A percentile compares a stretch with the other conserved stretches of the same genome.
Evolutionary conservation across 2,888 invertebrate genomes (phyloP).

Genomic region (Arrhopalites spinosus): DNA sequence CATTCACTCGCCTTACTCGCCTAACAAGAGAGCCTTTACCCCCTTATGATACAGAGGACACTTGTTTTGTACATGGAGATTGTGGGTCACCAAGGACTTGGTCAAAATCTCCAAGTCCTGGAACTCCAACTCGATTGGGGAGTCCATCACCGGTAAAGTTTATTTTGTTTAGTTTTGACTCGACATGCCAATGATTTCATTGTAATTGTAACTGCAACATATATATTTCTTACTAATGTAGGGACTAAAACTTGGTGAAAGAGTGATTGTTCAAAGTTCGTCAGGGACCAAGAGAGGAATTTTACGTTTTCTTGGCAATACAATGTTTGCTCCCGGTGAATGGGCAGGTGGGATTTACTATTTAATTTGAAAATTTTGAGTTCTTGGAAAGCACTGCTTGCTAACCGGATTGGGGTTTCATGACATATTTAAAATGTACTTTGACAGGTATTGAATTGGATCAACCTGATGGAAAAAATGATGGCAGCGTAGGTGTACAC

Average conservation of each 20-base stretch:
- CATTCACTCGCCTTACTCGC: constrained; percentile 85
- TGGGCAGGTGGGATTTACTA: not conserved
- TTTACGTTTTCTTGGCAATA: constrained; percentile 80
- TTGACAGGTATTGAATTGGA: constrained; percentile 92
- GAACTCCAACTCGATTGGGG: constrained; percentile 51
- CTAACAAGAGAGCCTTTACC: constrained; percentile 74
- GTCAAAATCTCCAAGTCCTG: constrained; percentile 47
- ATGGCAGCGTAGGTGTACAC: constrained; percentile 89
- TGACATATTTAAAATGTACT: too few relatives aligned
- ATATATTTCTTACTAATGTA: too few relatives aligned
- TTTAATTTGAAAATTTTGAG: too few relatives aligned
- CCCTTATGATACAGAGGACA: constrained; percentile 58
- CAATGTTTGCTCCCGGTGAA: constrained; percentile 74
- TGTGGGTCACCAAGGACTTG: constrained; percentile 53
- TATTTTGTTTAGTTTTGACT: too few relatives aligned
- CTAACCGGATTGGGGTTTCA: too few relatives aligned
- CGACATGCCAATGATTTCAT: too few relatives aligned
- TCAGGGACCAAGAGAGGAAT: constrained; percentile 88
- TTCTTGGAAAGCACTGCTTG: too few relatives aligned
- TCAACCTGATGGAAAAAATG: constrained; percentile 92
- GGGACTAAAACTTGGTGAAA: constrained; percentile 84
- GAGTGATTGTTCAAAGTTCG: constrained; percentile 82
- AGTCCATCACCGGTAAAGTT: constrained; percentile 36
- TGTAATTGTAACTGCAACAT: too few relatives aligned
- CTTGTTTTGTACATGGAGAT: constrained; percentile 41